Conservation (phyloP, 30 jellyfish, hydroid and myxozoan genomes). For the Aurelia coerulea region DNA sequence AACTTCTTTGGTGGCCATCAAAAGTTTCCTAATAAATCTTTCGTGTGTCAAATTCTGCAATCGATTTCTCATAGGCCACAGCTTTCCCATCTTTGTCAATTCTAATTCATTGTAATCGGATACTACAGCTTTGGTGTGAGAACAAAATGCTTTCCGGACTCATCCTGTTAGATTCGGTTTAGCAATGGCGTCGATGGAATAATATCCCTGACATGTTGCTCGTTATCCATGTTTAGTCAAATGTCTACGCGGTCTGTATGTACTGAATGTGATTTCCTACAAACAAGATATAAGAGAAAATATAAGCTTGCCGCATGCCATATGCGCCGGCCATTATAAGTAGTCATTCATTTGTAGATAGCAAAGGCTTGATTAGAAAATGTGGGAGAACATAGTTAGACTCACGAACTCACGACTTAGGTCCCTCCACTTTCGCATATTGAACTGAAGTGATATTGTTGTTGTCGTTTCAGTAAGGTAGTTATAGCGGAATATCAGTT, state of each 20-base stretch:
- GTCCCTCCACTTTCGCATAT: no score
- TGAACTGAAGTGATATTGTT: no score
- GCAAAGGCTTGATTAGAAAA: no score
- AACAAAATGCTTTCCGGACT: background rate
- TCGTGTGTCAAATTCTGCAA: background rate
- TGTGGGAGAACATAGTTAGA: no score
- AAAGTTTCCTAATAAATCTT: no score
- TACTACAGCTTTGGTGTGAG: conserved; percentile 5
- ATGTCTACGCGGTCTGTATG: conserved; percentile 1
- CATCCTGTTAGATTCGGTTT: conserved; percentile 6
- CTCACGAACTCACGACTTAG: no score
- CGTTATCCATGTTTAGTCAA: background rate
- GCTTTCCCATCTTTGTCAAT: conserved; percentile 6
- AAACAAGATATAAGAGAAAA: background rate
- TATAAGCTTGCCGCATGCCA: background rate
- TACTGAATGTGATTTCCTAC: conserved; percentile 22
- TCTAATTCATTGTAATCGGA: background rate
- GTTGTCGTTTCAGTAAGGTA: no score
- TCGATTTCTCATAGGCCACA: background rate
- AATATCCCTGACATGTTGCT: conserved; percentile 8
- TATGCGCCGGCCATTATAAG: background rate
- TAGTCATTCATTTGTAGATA: no score
- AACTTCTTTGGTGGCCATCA: no score
- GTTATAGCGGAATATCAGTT: background rate
- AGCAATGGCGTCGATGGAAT: conserved; percentile 7